phyloP scores from a whole-genome alignment of 1,140 invertebrate genomes.

The Phymastichus coffea region DNA sequence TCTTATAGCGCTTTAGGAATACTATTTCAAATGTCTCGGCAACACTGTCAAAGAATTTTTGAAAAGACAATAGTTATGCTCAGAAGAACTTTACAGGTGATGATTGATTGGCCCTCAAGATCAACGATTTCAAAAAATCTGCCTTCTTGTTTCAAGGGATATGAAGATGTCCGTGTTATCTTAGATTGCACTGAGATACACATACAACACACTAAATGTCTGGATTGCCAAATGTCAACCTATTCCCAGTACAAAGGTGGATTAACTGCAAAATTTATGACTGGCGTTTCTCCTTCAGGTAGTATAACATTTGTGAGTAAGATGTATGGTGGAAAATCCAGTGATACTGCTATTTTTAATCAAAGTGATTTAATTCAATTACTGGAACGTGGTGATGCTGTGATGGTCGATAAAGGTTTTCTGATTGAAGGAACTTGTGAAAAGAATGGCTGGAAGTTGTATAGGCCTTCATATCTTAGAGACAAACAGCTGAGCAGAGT shows the following conservation, averaged over 20 bases:
- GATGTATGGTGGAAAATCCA: constrained; percentile 36
- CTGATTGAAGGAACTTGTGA: constrained; percentile 33
- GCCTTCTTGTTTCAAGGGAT: constrained; percentile 35
- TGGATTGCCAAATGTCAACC: constrained; percentile 22
- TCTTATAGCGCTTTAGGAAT: constrained; percentile 27
- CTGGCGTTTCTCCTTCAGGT: constrained; percentile 39
- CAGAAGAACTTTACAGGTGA: constrained; percentile 25
- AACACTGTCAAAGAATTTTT: constrained; percentile 29
- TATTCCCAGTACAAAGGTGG: constrained; percentile 40
- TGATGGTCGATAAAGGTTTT: constrained; percentile 34
- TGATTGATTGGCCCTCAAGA: constrained; percentile 29
- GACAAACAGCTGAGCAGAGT: constrained; percentile 28
- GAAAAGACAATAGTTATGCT: constrained; percentile 25
- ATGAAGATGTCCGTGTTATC: constrained; percentile 33
- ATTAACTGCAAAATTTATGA: constrained; percentile 42
- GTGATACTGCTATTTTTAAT: constrained; percentile 39
- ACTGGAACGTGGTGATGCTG: constrained; percentile 11
- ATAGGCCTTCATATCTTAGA: constrained; percentile 23
- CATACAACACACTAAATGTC: constrained; percentile 28
- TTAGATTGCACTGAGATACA: constrained; percentile 35
- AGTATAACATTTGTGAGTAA: constrained; percentile 38
- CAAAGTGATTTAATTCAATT: constrained; percentile 15
- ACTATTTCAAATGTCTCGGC: constrained; percentile 16
- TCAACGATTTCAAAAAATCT: constrained; percentile 30
- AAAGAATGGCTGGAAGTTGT: constrained; percentile 20